Base-by-base conservation (phyloP, 2,888 invertebrate genomes). In the Meandrusa payeni region DNA sequence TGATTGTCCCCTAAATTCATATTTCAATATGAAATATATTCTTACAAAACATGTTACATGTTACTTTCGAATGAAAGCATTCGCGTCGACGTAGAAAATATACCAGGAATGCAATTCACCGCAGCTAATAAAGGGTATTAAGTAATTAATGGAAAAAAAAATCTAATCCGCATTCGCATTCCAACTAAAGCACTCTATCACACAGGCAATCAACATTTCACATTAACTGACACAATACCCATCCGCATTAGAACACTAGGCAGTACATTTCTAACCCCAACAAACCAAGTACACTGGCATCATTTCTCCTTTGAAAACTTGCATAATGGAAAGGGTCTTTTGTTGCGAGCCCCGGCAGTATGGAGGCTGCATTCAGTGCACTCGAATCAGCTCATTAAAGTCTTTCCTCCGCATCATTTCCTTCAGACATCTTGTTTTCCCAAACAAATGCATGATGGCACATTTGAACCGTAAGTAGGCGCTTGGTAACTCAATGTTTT, bases 311-410 rank as follows among this genome's bases (percentile, higher is more conserved):
- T 76, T 74, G 66, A 69, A 64, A 59, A 61, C 50, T 56, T 51
- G 43, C 41, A 68, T 65, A 68, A 68, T 65, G 61, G 65, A 60
- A 59, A 61, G 59, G 50, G 59, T 37, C 56, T 55, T 57, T 60
- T 58, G 57, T 56, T 56, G n/a, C 38, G 24, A 47, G 47, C 41
- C 26, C 43, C 27, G 65, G 65, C 63, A 68, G 59, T 52, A 62
- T 63, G 55, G 55, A 55, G 47, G 52, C 44, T 56, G 58, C 59
- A 61, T 66, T 66, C 69, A 66, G 66, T 64, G 64, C 67, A 61
- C 64, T 69, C 60, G 62, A 71, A 72, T 65, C 69, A 71, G 74
- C 78, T 78, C 78, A 73, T 78, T 78, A 78, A 64, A 64, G 67
- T 63, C 60, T 69, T 69, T 64, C 71, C 69, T 69, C 49, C 54